These are phyloP conservation scores for Odocoileus hemionus DNA, from an alignment of 2,113 vertebrate species.

Conservation along the genomic window DNA sequence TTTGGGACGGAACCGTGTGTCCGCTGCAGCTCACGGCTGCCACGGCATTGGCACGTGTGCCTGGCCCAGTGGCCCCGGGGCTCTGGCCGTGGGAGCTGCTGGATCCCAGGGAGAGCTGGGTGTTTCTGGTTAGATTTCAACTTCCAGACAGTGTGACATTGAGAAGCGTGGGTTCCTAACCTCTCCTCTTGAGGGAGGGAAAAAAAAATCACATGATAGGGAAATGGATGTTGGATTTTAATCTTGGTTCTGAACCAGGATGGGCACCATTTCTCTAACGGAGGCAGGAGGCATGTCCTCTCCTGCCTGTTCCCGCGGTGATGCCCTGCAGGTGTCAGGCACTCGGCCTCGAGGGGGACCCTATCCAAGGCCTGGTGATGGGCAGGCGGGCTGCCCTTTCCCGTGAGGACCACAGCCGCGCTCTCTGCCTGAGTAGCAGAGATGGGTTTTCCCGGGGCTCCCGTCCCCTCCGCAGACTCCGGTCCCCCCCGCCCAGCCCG, in stretches of 20 bases:
- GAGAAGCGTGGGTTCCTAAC: background rate
- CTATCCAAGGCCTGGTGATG: background rate
- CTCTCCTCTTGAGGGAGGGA: background rate
- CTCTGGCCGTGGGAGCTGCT: background rate
- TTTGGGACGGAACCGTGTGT: background rate
- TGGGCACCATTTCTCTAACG: accelerated
- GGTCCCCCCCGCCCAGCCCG: accelerated
- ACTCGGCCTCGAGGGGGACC: background rate
- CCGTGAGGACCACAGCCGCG: accelerated
- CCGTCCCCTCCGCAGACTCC: background rate
- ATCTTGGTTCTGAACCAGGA: background rate
- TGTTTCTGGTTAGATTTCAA: background rate
- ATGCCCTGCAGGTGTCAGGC: background rate
- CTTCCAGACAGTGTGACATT: background rate
- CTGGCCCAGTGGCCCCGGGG: background rate
- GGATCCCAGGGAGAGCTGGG: background rate
- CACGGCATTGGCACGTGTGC: accelerated
- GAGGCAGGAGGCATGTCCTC: background rate
- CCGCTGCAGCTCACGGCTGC: background rate
- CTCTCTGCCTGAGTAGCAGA: background rate
- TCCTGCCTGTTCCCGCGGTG: background rate
- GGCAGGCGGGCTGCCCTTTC: background rate
- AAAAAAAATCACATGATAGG: background rate
- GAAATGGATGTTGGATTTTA: background rate
- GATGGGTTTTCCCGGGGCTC: background rate